These are phyloP conservation scores for Pollenia angustigena DNA, from an alignment of 2,888 invertebrate species.

Conservation along the genomic window DNA sequence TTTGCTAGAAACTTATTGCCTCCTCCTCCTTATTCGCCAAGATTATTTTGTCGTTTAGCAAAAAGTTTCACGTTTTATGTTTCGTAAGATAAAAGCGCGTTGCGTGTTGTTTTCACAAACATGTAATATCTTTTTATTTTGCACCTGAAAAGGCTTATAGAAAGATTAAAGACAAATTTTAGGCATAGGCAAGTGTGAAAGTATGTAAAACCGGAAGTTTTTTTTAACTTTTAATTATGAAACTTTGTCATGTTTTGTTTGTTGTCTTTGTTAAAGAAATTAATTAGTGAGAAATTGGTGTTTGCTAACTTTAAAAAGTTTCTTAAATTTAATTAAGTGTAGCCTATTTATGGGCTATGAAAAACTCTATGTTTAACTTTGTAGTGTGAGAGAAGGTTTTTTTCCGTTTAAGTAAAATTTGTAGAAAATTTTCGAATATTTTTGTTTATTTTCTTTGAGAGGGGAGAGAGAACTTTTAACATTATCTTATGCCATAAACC, in stretches of 20 bases:
- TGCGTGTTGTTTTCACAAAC: not conserved
- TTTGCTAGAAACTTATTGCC: not conserved
- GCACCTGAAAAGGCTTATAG: not conserved
- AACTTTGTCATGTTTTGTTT: not conserved
- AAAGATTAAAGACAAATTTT: not conserved
- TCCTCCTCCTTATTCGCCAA: not conserved
- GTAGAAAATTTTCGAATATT: no score
- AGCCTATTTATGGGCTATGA: not conserved
- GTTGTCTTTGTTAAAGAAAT: not conserved
- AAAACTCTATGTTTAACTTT: no score
- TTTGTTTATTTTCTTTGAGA: no score
- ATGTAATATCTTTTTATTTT: not conserved
- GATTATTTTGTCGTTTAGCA: not conserved
- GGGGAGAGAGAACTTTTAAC: no score
- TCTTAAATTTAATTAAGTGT: not conserved
- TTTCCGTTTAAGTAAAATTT: no score
- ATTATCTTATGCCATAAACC: no score
- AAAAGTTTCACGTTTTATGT: conserved; percentile 32
- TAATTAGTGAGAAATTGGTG: not conserved
- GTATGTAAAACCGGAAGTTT: not conserved
- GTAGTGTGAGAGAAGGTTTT: no score
- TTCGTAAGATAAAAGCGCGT: not conserved
- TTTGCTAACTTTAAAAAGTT: not conserved
- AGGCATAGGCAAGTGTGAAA: not conserved
- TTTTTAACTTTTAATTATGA: not conserved